These are phyloP conservation scores for Tylochromis polylepis DNA, from an alignment of 2,113 vertebrate genomes.

Conservation along the genomic window DNA sequence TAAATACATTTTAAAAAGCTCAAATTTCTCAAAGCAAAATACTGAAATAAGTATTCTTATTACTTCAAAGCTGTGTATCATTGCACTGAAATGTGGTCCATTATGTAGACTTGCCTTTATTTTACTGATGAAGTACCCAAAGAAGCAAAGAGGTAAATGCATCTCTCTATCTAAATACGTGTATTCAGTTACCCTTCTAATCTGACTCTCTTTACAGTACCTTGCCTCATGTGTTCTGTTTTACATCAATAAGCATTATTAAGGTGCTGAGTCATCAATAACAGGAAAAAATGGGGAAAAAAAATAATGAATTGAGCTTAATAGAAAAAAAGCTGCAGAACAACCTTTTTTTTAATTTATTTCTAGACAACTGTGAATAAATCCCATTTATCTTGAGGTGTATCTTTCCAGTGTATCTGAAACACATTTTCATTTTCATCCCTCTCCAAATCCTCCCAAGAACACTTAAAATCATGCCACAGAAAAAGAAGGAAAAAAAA, in stretches of 20 bases:
- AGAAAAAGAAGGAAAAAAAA: background rate
- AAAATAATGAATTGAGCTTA: background rate
- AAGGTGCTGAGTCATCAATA: background rate
- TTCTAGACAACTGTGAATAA: background rate
- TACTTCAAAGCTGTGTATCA: background rate
- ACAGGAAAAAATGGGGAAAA: background rate
- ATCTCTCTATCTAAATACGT: background rate
- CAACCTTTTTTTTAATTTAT: background rate
- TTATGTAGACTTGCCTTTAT: background rate
- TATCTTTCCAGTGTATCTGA: background rate
- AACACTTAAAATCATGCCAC: background rate
- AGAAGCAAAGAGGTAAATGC: background rate
- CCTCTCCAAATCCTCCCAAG: background rate
- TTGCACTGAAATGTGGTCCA: background rate
- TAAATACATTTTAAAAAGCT: no score
- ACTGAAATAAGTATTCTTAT: background rate
- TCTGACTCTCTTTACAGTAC: background rate
- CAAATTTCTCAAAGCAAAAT: background rate
- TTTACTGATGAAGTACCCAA: background rate
- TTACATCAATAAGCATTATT: background rate
- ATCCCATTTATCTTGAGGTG: background rate
- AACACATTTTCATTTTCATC: slow-evolving; percentile 3
- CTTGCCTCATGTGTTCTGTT: background rate
- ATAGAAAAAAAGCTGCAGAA: background rate
- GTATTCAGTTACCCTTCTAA: background rate